A percentile compares a stretch with the other conserved stretches of the same genome.
Conservation (phyloP, 2,888 invertebrate species). For the Xylocampa areola region DNA sequence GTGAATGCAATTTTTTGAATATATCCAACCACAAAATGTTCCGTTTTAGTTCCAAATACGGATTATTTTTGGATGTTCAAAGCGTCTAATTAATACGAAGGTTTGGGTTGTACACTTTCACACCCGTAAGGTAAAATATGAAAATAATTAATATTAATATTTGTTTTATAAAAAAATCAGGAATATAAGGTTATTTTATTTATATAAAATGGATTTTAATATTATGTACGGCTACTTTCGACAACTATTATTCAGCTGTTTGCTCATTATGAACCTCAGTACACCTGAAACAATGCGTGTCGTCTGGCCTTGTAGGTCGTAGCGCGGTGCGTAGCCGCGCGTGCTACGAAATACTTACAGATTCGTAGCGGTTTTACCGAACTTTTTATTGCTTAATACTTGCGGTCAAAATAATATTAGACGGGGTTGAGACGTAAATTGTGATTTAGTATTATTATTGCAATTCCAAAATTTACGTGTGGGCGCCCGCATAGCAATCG, state of each 20-base stretch:
- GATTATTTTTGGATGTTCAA: too few relatives aligned
- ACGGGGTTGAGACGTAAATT: conserved; percentile 41
- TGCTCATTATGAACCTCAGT: conserved; percentile 26
- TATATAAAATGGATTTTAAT: too few relatives aligned
- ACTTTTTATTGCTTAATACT: conserved; percentile 62
- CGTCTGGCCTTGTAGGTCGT: conserved; percentile 54
- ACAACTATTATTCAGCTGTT: conserved; percentile 2
- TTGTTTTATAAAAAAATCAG: too few relatives aligned
- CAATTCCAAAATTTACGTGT: conserved; percentile 36
- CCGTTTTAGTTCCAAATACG: too few relatives aligned
- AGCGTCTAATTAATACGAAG: too few relatives aligned
- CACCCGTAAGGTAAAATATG: too few relatives aligned
- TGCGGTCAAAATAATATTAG: conserved; percentile 56
- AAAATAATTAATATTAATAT: too few relatives aligned
- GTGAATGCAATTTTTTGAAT: too few relatives aligned
- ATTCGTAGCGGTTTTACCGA: conserved; percentile 56
- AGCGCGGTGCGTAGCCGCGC: conserved; percentile 57
- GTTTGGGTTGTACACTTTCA: too few relatives aligned
- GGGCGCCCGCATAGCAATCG: conserved; percentile 28
- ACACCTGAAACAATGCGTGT: conserved; percentile 46
- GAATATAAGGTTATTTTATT: too few relatives aligned
- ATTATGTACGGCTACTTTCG: too few relatives aligned
- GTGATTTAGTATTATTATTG: conserved; percentile 50
- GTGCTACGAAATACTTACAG: conserved; percentile 61
- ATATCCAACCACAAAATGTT: too few relatives aligned